Evolutionary conservation across 2,797 vertebrate genomes (phyloP).

Genomic region (Allobates femoralis): DNA sequence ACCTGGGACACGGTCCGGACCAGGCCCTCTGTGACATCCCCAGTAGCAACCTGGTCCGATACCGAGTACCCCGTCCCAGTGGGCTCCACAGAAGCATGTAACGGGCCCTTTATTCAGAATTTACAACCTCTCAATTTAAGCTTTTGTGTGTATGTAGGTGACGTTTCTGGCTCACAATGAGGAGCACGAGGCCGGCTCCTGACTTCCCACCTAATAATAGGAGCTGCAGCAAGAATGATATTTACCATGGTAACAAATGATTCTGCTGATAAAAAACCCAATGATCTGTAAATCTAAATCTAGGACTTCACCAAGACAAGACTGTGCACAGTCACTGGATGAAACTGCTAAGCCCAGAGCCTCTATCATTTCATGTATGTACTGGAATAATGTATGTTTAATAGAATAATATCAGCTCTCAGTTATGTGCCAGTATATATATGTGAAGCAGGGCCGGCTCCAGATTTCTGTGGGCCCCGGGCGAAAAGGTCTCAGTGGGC

Average conservation of each 20-base stretch:
- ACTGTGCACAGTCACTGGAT: not conserved
- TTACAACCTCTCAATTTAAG: not conserved
- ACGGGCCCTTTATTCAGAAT: too few species aligned
- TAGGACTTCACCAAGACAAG: not conserved
- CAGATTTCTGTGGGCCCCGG: too few species aligned
- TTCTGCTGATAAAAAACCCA: slow-evolving; percentile 4
- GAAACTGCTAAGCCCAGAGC: not conserved
- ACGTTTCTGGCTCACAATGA: not conserved
- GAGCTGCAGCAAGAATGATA: slow-evolving; percentile 15
- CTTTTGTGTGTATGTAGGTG: not conserved
- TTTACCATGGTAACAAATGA: slow-evolving; percentile 36
- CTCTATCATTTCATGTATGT: not conserved
- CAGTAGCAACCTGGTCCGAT: too few species aligned
- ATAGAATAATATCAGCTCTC: not conserved
- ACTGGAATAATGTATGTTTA: not conserved
- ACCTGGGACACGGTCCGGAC: too few species aligned
- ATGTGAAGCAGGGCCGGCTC: too few species aligned
- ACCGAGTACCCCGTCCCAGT: too few species aligned
- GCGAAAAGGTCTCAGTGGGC: too few species aligned
- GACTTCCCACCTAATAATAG: slow-evolving; percentile 23
- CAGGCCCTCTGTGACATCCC: too few species aligned
- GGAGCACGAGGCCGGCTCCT: not conserved
- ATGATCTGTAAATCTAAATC: not conserved
- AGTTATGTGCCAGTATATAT: not conserved
- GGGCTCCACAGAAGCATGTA: too few species aligned